Evolutionary conservation across 2,888 invertebrate genomes (phyloP).

Genomic region (Drosophila mulleri): DNA sequence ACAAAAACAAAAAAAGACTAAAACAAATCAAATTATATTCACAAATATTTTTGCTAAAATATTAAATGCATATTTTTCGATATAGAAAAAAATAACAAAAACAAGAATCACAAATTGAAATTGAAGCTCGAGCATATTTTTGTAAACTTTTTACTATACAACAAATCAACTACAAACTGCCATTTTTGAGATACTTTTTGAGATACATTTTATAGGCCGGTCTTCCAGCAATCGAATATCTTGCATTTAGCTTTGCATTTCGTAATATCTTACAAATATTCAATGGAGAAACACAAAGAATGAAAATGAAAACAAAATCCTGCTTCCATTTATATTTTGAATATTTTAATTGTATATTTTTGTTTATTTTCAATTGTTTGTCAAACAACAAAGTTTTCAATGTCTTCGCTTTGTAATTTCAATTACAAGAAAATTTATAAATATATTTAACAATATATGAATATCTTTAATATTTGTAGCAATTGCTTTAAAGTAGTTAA

Average conservation of each 20-base stretch:
- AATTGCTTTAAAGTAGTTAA: constrained; percentile 67
- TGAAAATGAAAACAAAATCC: constrained; percentile 9
- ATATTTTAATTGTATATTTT: constrained; percentile 37
- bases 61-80: constrained; percentile 45
- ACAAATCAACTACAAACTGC: constrained; percentile 52
- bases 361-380: constrained; percentile 34
- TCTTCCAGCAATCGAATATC: constrained; percentile 45
- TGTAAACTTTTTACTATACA: constrained; percentile 35
- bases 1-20: constrained; percentile 7
- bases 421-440: constrained; percentile 51
- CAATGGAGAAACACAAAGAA: not conserved
- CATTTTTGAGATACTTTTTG: constrained; percentile 44
- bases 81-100: not conserved
- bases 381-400: constrained; percentile 68
- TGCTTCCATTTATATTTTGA: constrained; percentile 48
- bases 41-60: constrained; percentile 69
- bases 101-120: constrained; percentile 1
- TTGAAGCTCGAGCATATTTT: constrained; percentile 41
- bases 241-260: constrained; percentile 67
- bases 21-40: constrained; percentile 1
- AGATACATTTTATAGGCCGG: constrained; percentile 50
- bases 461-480: constrained; percentile 54
- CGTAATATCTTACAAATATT: constrained; percentile 7
- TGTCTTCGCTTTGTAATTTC: constrained; percentile 81
- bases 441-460: constrained; percentile 2